Conservation (phyloP, 1,140 invertebrate species). For the Parapsyche elsis region DNA sequence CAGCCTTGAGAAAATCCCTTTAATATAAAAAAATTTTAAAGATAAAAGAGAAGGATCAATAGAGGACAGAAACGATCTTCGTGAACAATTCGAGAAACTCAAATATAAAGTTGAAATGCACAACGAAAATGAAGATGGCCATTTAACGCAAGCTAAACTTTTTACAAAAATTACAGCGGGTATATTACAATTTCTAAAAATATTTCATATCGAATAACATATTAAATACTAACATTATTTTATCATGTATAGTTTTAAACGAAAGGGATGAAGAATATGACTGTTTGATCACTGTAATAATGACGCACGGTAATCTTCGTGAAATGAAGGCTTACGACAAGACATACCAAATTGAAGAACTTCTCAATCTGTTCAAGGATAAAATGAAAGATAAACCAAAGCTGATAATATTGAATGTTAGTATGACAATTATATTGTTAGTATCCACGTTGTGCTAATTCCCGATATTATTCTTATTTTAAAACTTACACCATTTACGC, state of each 20-base stretch:
- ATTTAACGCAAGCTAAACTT: neutral
- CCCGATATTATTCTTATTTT: too few species aligned
- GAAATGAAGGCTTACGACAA: neutral
- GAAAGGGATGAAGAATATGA: neutral
- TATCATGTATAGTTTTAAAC: neutral
- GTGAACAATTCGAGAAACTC: neutral
- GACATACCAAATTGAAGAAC: neutral
- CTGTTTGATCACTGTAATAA: neutral
- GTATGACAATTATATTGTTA: constrained; percentile 1
- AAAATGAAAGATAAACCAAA: constrained; percentile 9
- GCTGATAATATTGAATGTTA: neutral
- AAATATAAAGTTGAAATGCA: neutral
- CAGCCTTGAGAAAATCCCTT: too few species aligned
- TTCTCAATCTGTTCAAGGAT: neutral
- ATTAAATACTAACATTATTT: neutral
- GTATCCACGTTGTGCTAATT: too few species aligned
- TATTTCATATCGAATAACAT: too few species aligned
- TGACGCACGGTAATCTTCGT: neutral
- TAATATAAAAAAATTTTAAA: neutral
- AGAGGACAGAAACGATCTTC: neutral
- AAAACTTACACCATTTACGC: too few species aligned
- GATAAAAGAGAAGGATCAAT: neutral
- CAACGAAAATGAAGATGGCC: neutral
- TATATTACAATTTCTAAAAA: too few species aligned
- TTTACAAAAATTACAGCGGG: neutral